These are phyloP conservation scores for Lacerta agilis DNA, from an alignment of 2,797 vertebrate species.

Conservation along the genomic window DNA sequence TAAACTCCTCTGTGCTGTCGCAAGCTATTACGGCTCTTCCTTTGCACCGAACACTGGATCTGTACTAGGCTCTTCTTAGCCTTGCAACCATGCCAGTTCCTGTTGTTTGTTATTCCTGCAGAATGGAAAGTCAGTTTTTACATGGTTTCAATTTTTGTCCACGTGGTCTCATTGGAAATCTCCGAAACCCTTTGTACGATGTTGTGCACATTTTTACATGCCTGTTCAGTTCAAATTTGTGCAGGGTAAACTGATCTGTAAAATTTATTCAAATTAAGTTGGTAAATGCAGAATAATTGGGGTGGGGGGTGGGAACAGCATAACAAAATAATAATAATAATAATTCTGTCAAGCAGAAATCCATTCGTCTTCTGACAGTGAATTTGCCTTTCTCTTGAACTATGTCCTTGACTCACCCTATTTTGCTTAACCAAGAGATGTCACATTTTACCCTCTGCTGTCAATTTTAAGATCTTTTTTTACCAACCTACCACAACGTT, in stretches of 20 bases:
- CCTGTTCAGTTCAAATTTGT: not conserved
- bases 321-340: not conserved
- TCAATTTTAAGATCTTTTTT: constrained; percentile 19
- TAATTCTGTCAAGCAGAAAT: not conserved
- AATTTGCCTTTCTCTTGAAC: constrained; percentile 3
- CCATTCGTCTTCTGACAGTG: not conserved
- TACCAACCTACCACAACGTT: constrained; percentile 7
- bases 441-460: not conserved
- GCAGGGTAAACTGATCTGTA: not conserved
- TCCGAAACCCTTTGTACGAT: not conserved
- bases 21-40: constrained; percentile 3
- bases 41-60: not conserved
- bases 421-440: constrained; percentile 12
- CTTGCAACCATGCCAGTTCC: constrained; percentile 13
- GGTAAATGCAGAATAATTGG: constrained; percentile 22
- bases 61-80: constrained; percentile 3
- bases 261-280: constrained; percentile 18
- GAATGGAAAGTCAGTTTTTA: constrained; percentile 1
- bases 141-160: not conserved
- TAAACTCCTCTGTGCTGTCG: not conserved
- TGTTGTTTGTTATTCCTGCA: constrained; percentile 30
- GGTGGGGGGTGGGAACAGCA: not conserved
- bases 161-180: not conserved
- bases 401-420: constrained; percentile 15
- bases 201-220: not conserved